Evolutionary conservation across 2,113 vertebrate genomes (phyloP).

Genomic region (Corapipo altera): DNA sequence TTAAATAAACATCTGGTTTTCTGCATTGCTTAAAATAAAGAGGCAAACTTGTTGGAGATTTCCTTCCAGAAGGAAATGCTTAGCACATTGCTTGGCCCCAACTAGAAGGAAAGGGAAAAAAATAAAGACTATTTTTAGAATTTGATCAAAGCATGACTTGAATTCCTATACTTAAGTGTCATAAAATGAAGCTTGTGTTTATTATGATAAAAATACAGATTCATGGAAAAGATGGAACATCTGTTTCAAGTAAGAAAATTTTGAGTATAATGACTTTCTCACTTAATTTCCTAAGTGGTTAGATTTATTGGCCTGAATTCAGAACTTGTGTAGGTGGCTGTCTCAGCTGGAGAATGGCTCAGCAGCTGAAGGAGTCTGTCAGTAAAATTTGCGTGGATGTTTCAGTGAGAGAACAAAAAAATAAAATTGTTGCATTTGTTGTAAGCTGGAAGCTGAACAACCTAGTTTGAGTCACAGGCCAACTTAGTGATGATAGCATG

Average conservation of each 20-base stretch:
- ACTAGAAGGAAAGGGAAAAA: slow-evolving; percentile 49
- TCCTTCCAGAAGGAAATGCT: slow-evolving; percentile 81
- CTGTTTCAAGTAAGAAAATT: slow-evolving; percentile 33
- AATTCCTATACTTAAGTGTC: slow-evolving; percentile 72
- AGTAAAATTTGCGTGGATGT: neutral
- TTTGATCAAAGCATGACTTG: slow-evolving; percentile 75
- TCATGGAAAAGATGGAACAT: slow-evolving; percentile 40
- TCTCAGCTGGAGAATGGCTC: slow-evolving; percentile 8
- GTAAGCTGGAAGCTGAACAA: neutral
- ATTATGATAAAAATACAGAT: slow-evolving; percentile 70
- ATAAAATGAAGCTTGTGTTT: slow-evolving; percentile 62
- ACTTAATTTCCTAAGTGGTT: slow-evolving; percentile 21
- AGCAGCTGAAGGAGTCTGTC: slow-evolving; percentile 1
- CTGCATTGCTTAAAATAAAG: slow-evolving; percentile 61
- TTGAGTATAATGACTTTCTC: slow-evolving; percentile 34
- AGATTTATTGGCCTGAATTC: neutral
- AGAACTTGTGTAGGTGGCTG: slow-evolving; percentile 36
- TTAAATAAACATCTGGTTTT: slow-evolving; percentile 81
- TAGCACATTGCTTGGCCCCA: slow-evolving; percentile 77
- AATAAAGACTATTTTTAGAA: slow-evolving; percentile 79
- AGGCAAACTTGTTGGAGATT: slow-evolving; percentile 65
- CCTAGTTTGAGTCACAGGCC: neutral
- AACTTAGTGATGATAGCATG: neutral
- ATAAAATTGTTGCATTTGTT: neutral
- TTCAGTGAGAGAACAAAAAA: neutral